Percentiles rank a stretch among this genome's conserved stretches.
phyloP scores from a whole-genome alignment of 2,888 invertebrate species.

The Acanthoscelides obtectus region DNA sequence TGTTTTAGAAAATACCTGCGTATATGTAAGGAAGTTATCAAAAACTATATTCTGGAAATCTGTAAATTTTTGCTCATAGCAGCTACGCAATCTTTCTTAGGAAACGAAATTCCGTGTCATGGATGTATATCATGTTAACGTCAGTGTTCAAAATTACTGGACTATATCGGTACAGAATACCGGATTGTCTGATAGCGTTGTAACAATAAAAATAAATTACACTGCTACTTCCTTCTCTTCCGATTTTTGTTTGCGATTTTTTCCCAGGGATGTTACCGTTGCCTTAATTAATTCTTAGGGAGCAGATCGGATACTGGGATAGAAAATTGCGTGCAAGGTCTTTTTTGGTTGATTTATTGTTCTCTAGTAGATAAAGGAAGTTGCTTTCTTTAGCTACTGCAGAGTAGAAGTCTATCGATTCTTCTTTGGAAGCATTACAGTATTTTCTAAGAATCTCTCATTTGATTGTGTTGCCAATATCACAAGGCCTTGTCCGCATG shows the following conservation, averaged over 20 bases:
- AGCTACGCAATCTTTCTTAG: no score
- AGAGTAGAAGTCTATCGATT: no score
- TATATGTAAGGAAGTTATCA: no score
- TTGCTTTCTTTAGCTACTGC: background rate
- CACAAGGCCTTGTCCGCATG: no score
- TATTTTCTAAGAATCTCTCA: no score
- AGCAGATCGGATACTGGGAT: background rate
- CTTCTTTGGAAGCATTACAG: no score
- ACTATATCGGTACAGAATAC: background rate
- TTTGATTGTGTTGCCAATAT: no score
- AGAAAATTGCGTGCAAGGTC: background rate
- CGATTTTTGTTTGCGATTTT: background rate
- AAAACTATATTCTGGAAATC: no score
- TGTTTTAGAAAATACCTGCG: no score
- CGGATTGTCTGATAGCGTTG: background rate
- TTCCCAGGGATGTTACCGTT: background rate
- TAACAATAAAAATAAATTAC: background rate
- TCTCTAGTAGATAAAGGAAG: background rate
- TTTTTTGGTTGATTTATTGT: background rate
- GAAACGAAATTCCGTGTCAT: no score
- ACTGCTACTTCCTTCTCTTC: background rate
- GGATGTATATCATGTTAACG: no score
- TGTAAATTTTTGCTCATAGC: no score
- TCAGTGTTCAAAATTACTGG: background rate
- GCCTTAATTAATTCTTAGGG: background rate